Conservation (phyloP, 2,888 invertebrate genomes). For the Diarsia rubi region DNA sequence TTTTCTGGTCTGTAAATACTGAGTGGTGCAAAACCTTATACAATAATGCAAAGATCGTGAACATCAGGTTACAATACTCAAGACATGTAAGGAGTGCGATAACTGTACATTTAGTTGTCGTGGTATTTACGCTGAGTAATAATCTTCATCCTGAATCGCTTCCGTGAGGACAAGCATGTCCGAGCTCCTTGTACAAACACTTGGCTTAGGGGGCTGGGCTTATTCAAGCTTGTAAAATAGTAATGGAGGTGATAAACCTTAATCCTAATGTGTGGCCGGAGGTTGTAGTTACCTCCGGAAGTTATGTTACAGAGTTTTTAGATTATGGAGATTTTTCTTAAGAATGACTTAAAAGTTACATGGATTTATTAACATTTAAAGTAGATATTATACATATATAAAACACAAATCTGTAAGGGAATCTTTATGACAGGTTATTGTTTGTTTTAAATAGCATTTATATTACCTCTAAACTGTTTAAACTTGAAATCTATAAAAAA, state of each 20-base stretch:
- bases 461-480: background rate
- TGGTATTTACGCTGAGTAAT: constrained; percentile 58
- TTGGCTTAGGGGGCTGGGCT: constrained; percentile 20
- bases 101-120: constrained; percentile 35
- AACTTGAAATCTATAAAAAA: background rate
- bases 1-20: background rate
- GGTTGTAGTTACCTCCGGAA: constrained; percentile 27
- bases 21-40: background rate
- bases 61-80: background rate
- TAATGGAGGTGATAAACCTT: constrained; percentile 17
- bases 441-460: background rate
- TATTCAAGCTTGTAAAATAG: constrained; percentile 27
- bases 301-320: background rate
- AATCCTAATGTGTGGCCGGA: constrained; percentile 28
- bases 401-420: background rate
- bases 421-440: background rate
- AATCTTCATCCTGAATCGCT: constrained; percentile 64
- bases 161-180: constrained; percentile 55
- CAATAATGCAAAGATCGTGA: background rate
- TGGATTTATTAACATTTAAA: background rate
- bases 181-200: constrained; percentile 41
- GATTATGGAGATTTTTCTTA: background rate
- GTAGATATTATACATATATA: background rate
- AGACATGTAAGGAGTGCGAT: constrained; percentile 23
- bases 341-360: background rate